Evolutionary conservation across 2,888 invertebrate genomes (phyloP), one percentile per base, ranked within the genome.

Genomic region (Blastobasis lacticolella): DNA sequence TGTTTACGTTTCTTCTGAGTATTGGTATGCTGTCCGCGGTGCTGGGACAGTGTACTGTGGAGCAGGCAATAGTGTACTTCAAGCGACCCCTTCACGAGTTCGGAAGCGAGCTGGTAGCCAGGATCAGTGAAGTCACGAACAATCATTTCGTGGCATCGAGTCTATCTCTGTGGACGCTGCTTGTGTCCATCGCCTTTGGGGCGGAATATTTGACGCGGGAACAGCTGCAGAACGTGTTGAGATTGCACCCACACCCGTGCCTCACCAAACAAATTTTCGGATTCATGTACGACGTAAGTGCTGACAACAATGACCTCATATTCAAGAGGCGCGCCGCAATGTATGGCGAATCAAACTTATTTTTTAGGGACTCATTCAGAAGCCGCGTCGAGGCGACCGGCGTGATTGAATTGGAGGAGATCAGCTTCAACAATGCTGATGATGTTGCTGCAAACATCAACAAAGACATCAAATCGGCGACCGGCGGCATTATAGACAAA

Each of bases 81-180:
- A 60, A 55, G 36, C 62, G 71, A 40, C 54, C 69, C 1, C 61
- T 69, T 4, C 68, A 67, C 52, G 71, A 73, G n/a, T 81, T 79
- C 43, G 67, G 74, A 0, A 51, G 68, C 36, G 64, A 72, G 6
- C 56, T 81, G 37, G 59, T 67, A 5, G 57, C 55, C 9, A 64
- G 79, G 51, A 63, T 79, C 6, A 71, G 67, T 5, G 54, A 69
- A 42, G 82, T 83, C 10, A 78, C 75, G 0, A 83, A 85, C 0
- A 72, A 75, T 36, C 87, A 87, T 49, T 87, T 85, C 58, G 65
- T 84, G 0, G 57, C 75, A 0, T 84, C 85, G 0, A 73, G 81
- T 0, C 56, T 85, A 0, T 85, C 85, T 0, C 67, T 77, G 23
- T 85, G 87, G 87, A 67, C 74, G 0, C 58, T 88, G 5, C 58